Percentiles rank a stretch among this genome's conserved stretches.
Evolutionary conservation across 2,888 invertebrate species (phyloP).

Genomic region (Biston betularia): DNA sequence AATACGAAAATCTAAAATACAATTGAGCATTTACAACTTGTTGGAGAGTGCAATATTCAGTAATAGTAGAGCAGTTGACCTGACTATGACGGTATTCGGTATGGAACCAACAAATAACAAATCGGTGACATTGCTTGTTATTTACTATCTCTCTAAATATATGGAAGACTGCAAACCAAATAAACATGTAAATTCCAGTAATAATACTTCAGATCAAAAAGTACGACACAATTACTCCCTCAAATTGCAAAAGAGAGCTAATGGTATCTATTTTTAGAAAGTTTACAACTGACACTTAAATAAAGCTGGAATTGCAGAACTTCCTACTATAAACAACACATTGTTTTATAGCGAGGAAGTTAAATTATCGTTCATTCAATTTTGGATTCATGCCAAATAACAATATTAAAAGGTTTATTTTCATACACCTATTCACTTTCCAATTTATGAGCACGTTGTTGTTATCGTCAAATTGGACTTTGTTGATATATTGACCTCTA

Average conservation of each 20-base stretch:
- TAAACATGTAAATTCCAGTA: neutral
- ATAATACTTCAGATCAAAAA: neutral
- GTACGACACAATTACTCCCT: neutral
- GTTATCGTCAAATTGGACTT: constrained; percentile 24
- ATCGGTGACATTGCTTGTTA: too few species aligned
- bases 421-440: constrained; percentile 17
- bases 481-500: constrained; percentile 29
- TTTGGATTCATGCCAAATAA: constrained; percentile 39
- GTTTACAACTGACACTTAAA: constrained; percentile 23
- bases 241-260: constrained; percentile 1
- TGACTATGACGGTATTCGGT: too few species aligned
- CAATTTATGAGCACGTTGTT: constrained; percentile 14
- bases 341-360: constrained; percentile 23
- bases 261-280: constrained; percentile 16
- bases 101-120: too few species aligned
- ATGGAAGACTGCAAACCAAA: too few species aligned
- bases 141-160: too few species aligned
- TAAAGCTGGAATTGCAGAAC: constrained; percentile 31
- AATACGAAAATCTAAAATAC: too few species aligned
- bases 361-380: constrained; percentile 32
- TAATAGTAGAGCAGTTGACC: too few species aligned
- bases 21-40: too few species aligned
- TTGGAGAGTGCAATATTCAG: too few species aligned
- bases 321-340: constrained; percentile 39
- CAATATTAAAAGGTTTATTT: constrained; percentile 23